A percentile compares a stretch with the other conserved stretches of the same genome.
Conservation (phyloP, 1,140 invertebrate species). For the Meloidogyne chitwoodi region DNA sequence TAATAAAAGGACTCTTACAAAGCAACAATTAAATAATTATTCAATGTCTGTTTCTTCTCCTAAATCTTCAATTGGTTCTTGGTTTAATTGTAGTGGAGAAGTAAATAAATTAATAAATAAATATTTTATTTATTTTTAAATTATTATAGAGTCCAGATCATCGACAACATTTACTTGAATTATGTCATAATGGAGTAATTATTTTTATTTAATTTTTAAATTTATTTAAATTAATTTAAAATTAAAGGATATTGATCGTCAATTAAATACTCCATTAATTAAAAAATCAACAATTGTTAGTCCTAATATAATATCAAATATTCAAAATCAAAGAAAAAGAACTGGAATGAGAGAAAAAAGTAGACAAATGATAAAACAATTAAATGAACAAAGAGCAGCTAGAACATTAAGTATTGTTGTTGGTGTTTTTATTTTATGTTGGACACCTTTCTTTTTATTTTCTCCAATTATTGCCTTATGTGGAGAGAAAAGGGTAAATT, state of each 20-base stretch:
- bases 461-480: conserved; percentile 84
- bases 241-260: not conserved
- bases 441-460: conserved; percentile 94
- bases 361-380: conserved; percentile 59
- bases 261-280: not conserved
- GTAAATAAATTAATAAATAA: not conserved
- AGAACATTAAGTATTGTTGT: conserved; percentile 84
- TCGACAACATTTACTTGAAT: conserved; percentile 5
- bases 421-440: conserved; percentile 92
- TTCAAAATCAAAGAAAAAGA: conserved; percentile 26
- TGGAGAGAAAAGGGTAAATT: conserved; percentile 31
- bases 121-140: not conserved
- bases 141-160: not conserved
- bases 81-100: conserved; percentile 5
- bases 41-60: conserved; percentile 9
- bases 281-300: not conserved
- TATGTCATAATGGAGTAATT: conserved; percentile 14
- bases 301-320: not conserved
- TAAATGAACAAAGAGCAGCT: conserved; percentile 67
- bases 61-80: conserved; percentile 12
- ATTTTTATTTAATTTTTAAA: not conserved
- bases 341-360: conserved; percentile 56
- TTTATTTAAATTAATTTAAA: not conserved
- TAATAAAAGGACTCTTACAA: too few relatives aligned
- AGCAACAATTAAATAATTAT: not conserved